Base-by-base conservation (phyloP, 2,113 vertebrate species). In the Zosterops japonicus region DNA sequence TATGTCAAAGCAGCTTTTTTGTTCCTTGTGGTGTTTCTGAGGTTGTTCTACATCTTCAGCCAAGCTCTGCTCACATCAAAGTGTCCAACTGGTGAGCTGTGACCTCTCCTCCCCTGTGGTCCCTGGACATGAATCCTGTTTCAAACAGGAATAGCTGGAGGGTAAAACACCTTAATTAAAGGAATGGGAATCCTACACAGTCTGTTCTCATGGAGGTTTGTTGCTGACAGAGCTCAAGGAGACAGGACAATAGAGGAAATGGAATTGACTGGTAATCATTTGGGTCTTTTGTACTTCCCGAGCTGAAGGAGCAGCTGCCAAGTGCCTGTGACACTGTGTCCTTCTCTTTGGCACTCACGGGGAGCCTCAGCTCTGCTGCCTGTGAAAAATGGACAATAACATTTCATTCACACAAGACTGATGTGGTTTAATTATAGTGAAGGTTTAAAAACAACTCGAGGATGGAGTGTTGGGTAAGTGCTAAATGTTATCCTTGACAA, bases 371-470 rank as follows among this genome's bases (percentile, higher is more conserved):
- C 70, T 85, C 86, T 87, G 69, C 84, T 92, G 64, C 35, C 84
- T 89, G 67, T 89, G 81, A 80, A 76, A 65, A 56, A 71, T 5
- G n/a, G 82, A 61, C 84, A 53, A 33, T 76, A 92, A 80, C 80
- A 70, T 76, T 75, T 87, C 42, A 50, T 72, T 61, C 56, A 67
- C 11, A 36, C 29, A 41, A 81, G 39, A 59, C 14, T 81, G 52
- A 95, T 83, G 84, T 50, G 74, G n/a, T 50, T 94, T 89, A 80
- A 82, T 93, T 95, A 84, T 8, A 85, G 75, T 39, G 55, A 69
- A 83, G 65, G 57, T 82, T 95, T 93, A 79, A 93, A 95, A 95
- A 81, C 72, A 89, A 87, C 81, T 85, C 83, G 61, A 69, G 78
- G 67, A 91, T 83, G 70, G 72, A 93, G 87, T 82, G 36, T 36